phyloP scores from a whole-genome alignment of 2,888 invertebrate genomes.

The Amphiduros pacificus region DNA sequence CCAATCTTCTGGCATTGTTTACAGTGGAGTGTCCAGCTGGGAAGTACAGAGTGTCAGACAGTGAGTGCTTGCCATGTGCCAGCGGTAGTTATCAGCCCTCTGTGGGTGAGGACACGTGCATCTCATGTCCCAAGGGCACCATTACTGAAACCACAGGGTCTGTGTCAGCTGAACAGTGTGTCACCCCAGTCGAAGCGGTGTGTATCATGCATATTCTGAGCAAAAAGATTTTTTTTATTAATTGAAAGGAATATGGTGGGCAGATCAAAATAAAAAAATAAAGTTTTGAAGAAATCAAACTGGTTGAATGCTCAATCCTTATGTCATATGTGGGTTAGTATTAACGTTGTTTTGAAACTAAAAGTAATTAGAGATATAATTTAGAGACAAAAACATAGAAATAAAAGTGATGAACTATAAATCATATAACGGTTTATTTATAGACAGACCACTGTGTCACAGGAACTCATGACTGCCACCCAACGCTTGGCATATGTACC shows the following conservation, averaged over 20 bases:
- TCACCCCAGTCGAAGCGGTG: slow-evolving; percentile 28
- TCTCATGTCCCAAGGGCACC: slow-evolving; percentile 35
- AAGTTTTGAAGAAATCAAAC: too few species aligned
- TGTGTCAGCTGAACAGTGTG: slow-evolving; percentile 29
- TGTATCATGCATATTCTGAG: too few species aligned
- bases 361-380: too few species aligned
- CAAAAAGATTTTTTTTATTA: too few species aligned
- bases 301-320: too few species aligned
- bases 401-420: too few species aligned
- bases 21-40: slow-evolving; percentile 39
- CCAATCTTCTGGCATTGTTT: background rate
- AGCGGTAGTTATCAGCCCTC: slow-evolving; percentile 38
- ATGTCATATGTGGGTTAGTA: too few species aligned
- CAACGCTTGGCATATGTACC: slow-evolving; percentile 30
- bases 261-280: too few species aligned
- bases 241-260: too few species aligned
- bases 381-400: too few species aligned
- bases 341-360: too few species aligned
- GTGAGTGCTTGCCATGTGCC: slow-evolving; percentile 37
- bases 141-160: slow-evolving; percentile 35
- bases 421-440: too few species aligned
- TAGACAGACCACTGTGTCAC: slow-evolving; percentile 37
- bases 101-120: slow-evolving; percentile 34
- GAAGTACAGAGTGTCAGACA: slow-evolving; percentile 22
- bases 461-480: slow-evolving; percentile 33